phyloP scores from a whole-genome alignment of 2,888 invertebrate genomes.

The Dione juno region DNA sequence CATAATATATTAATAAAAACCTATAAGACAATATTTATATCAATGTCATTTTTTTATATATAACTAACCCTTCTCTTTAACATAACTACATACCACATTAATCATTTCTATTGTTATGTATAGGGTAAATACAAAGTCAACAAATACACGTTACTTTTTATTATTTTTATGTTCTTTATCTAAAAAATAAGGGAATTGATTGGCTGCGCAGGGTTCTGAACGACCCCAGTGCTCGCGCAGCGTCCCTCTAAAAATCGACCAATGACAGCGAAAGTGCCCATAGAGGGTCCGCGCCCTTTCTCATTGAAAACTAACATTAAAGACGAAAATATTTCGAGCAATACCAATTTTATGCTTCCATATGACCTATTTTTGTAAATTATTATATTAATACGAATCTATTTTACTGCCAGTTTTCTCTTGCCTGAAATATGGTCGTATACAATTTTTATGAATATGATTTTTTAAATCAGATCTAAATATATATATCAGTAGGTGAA shows the following conservation, averaged over 20 bases:
- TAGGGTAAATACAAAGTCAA: constrained; percentile 55
- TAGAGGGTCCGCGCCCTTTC: constrained; percentile 76
- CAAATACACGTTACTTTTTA: constrained; percentile 73
- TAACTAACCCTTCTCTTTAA: not conserved
- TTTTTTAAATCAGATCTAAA: no score
- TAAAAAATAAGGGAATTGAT: constrained; percentile 82
- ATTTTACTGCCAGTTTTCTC: no score
- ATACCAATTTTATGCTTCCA: constrained; percentile 35
- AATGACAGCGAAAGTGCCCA: constrained; percentile 59
- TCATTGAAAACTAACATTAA: constrained; percentile 43
- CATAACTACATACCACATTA: constrained; percentile 28
- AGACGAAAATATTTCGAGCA: constrained; percentile 36
- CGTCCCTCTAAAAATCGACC: constrained; percentile 58
- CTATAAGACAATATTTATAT: not conserved
- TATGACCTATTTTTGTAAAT: constrained; percentile 12
- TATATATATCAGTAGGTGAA: no score
- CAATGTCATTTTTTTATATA: not conserved
- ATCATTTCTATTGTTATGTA: constrained; percentile 54
- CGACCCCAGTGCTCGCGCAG: constrained; percentile 56
- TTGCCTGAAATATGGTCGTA: no score
- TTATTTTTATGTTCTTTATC: constrained; percentile 76
- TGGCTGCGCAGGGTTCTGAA: constrained; percentile 71
- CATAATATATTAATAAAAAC: no score
- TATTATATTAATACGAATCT: not conserved
- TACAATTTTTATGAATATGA: no score